A percentile compares a stretch with the other conserved stretches of the same genome.
These are phyloP conservation scores for Rotaria sp. DNA, from an alignment of 2,888 invertebrate species.

Conservation along the genomic window DNA sequence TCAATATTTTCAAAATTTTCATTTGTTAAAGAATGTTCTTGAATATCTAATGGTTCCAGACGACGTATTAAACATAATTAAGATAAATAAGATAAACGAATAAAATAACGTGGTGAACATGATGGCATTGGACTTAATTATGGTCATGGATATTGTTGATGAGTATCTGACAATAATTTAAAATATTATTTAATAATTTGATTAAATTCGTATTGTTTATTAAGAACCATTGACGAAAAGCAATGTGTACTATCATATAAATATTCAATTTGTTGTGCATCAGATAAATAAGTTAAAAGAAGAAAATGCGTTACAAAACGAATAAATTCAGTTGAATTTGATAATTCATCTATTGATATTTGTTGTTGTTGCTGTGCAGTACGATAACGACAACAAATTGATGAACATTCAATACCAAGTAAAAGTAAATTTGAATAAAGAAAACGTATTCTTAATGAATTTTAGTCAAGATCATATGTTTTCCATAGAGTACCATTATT, in stretches of 20 bases:
- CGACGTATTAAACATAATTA: constrained; percentile 1
- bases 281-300: neutral
- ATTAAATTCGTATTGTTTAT: constrained; percentile 12
- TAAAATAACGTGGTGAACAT: neutral
- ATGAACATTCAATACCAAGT: constrained; percentile 21
- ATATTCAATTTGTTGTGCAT: neutral
- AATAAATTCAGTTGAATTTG: neutral
- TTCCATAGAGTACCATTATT: neutral
- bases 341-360: neutral
- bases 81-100: constrained; percentile 19
- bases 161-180: neutral
- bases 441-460: neutral
- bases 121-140: constrained; percentile 7
- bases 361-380: constrained; percentile 4
- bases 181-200: neutral
- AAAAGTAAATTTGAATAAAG: constrained; percentile 21
- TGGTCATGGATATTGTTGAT: constrained; percentile 26
- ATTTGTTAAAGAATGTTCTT: neutral
- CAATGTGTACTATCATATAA: neutral
- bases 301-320: constrained; percentile 15
- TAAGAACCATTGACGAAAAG: constrained; percentile 5
- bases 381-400: neutral
- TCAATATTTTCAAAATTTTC: neutral
- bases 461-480: neutral
- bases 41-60: neutral